Evolutionary conservation across 2,797 vertebrate species (phyloP).

Genomic region (Limnodromus scolopaceus): DNA sequence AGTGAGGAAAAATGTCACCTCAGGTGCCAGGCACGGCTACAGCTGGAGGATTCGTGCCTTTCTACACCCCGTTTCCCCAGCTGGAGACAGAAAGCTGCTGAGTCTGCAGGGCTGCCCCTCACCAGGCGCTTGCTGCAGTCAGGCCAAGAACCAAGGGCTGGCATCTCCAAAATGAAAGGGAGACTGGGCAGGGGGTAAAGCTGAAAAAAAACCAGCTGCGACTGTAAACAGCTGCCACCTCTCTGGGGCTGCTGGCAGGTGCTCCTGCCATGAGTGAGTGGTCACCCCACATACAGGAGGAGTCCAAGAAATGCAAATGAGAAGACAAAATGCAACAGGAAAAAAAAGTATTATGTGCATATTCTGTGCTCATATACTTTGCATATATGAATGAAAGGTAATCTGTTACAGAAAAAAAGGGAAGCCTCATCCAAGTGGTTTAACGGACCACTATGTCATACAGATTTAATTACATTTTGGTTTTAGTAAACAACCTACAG

Average conservation of each 20-base stretch:
- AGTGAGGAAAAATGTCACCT: not conserved
- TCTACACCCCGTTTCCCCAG: not conserved
- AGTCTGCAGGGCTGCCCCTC: not conserved
- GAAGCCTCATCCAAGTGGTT: not conserved
- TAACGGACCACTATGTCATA: not conserved
- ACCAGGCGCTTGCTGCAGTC: not conserved
- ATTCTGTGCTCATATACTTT: not conserved
- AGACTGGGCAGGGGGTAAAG: not conserved
- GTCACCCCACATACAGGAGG: not conserved
- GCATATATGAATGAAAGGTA: not conserved
- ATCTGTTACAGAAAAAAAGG: not conserved
- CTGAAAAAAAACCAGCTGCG: not conserved
- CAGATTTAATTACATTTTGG: not conserved
- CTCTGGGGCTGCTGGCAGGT: not conserved
- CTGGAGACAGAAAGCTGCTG: not conserved
- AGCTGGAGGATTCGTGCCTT: not conserved
- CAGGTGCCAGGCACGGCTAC: not conserved
- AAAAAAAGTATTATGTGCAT: not conserved
- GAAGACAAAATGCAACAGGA: not conserved
- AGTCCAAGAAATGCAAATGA: not conserved
- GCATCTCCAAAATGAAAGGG: not conserved
- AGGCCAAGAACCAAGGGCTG: not conserved
- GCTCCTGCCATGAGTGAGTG: fast-evolving
- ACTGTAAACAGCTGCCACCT: not conserved
- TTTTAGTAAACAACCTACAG: conserved; percentile 1